phyloP scores from a whole-genome alignment of 1,140 invertebrate genomes.

The Procambarus virginalis region DNA sequence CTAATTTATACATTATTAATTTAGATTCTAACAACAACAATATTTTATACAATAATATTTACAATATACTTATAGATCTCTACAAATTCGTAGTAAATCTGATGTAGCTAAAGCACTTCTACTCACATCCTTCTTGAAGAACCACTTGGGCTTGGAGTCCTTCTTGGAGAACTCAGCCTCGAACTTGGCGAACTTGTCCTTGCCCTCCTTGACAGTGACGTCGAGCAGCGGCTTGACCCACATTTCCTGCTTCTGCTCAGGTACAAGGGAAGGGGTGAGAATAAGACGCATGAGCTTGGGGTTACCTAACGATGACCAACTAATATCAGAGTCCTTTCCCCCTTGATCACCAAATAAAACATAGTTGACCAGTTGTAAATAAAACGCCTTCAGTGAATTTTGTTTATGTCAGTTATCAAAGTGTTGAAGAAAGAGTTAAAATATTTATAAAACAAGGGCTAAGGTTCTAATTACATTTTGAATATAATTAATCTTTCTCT shows the following conservation, averaged over 20 bases:
- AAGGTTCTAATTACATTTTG: too few relatives aligned
- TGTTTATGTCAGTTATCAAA: too few relatives aligned
- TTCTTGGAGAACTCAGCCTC: constrained; percentile 93
- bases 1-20: not conserved
- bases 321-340: not conserved
- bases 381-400: too few relatives aligned
- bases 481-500: too few relatives aligned
- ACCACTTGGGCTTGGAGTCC: constrained; percentile 94
- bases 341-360: not conserved
- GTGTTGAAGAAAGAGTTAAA: too few relatives aligned
- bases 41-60: too few relatives aligned
- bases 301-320: too few relatives aligned
- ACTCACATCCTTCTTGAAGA: constrained; percentile 93
- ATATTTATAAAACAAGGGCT: too few relatives aligned
- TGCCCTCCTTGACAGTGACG: constrained; percentile 95
- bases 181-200: constrained; percentile 94
- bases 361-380: too few relatives aligned
- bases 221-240: constrained; percentile 96
- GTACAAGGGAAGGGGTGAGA: not conserved
- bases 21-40: too few relatives aligned
- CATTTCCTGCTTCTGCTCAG: constrained; percentile 90
- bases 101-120: not conserved
- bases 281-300: not conserved
- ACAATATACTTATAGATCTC: not conserved
- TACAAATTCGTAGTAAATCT: not conserved